A percentile compares a stretch with the other conserved stretches of the same genome.
These are phyloP conservation scores for Varecia variegata DNA, from an alignment of 2,797 vertebrate genomes.

Conservation along the genomic window DNA sequence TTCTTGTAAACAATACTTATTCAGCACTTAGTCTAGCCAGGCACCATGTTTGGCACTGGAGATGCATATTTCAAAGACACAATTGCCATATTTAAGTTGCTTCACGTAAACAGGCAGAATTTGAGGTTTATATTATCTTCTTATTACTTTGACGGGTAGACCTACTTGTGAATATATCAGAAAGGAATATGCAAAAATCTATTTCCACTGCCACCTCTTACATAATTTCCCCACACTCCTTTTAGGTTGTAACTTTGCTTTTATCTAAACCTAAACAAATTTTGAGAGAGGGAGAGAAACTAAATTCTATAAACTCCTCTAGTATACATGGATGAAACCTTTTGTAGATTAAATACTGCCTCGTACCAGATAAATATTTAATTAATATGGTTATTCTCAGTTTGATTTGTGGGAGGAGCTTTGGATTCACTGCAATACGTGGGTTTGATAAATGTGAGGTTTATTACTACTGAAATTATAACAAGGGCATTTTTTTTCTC, in stretches of 20 bases:
- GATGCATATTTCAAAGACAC: background rate
- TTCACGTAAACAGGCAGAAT: background rate
- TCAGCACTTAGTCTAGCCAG: background rate
- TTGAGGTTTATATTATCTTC: background rate
- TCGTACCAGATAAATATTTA: background rate
- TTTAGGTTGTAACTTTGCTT: background rate
- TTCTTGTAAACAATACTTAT: background rate
- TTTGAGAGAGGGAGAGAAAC: background rate
- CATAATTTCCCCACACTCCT: background rate
- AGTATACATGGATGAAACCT: background rate
- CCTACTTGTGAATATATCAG: background rate
- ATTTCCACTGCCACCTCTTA: background rate
- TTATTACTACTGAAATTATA: constrained; percentile 1
- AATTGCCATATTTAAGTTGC: background rate
- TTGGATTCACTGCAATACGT: background rate
- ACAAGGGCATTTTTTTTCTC: background rate
- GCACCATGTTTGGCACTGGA: background rate
- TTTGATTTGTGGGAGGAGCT: background rate
- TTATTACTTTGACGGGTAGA: background rate
- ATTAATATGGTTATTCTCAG: background rate
- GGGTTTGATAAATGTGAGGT: background rate
- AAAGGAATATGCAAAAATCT: background rate
- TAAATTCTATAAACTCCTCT: background rate
- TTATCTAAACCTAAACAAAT: background rate
- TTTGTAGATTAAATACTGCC: background rate